phyloP scores from a whole-genome alignment of 2,888 invertebrate genomes.

The Helobdella robusta region DNA sequence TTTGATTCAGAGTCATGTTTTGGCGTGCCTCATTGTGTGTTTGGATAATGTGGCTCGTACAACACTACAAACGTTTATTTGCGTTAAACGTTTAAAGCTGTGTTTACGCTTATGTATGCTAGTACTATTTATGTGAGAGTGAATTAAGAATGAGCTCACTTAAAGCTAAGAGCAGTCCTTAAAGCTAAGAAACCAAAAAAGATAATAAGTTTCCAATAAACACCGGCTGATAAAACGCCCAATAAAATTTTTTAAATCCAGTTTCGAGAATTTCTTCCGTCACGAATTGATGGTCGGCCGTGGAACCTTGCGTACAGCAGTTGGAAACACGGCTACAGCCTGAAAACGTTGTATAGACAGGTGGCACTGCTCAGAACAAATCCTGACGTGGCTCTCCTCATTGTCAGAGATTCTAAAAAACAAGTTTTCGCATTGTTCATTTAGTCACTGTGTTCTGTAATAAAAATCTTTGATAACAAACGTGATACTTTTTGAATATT shows the following conservation, averaged over 20 bases:
- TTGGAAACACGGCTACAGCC: slow-evolving; percentile 91
- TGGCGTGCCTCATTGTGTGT: no score
- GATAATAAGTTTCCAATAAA: no score
- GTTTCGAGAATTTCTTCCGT: slow-evolving; percentile 59
- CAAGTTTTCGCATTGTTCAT: slow-evolving; percentile 55
- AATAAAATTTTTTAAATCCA: neutral
- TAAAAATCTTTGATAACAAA: neutral
- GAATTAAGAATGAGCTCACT: no score
- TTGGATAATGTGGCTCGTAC: no score
- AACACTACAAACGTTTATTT: no score
- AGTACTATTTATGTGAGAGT: no score
- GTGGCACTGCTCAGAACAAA: slow-evolving; percentile 54
- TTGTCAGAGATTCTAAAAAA: slow-evolving; percentile 87
- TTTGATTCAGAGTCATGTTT: no score
- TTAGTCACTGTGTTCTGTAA: neutral
- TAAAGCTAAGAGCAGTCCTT: no score
- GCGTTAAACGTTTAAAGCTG: no score
- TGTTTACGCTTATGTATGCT: no score
- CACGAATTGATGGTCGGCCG: slow-evolving; percentile 85
- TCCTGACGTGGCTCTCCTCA: slow-evolving; percentile 69
- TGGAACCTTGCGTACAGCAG: slow-evolving; percentile 93
- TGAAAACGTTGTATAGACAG: slow-evolving; percentile 92
- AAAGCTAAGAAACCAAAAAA: no score
- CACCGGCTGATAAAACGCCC: no score
- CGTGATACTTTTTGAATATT: neutral